Conservation (phyloP, 1,140 invertebrate genomes). For the Gerris buenoi region DNA sequence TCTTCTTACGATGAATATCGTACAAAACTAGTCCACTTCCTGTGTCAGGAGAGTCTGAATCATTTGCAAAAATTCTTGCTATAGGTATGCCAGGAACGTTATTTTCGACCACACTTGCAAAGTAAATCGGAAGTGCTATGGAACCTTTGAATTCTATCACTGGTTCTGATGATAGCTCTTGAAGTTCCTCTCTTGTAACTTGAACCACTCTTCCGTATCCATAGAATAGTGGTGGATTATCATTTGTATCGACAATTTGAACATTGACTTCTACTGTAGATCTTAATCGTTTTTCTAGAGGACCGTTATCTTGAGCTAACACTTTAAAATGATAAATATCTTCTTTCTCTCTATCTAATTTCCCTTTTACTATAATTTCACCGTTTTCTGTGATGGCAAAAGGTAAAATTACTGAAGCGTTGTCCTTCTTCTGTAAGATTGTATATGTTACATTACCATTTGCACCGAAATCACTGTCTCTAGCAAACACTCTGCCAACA, state of each 20-base stretch:
- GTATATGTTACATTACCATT: slow-evolving; percentile 62
- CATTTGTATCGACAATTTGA: slow-evolving; percentile 63
- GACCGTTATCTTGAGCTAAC: slow-evolving; percentile 56
- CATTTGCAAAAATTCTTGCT: slow-evolving; percentile 59
- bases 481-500: slow-evolving; percentile 57
- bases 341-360: slow-evolving; percentile 59
- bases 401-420: slow-evolving; percentile 37
- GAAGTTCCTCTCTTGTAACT: slow-evolving; percentile 9
- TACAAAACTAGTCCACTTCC: slow-evolving; percentile 66
- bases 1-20: slow-evolving; percentile 44
- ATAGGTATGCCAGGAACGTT: slow-evolving; percentile 50
- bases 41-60: slow-evolving; percentile 63
- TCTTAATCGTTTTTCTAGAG: slow-evolving; percentile 39
- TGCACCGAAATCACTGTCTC: slow-evolving; percentile 55
- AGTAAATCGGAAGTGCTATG: slow-evolving; percentile 45
- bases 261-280: slow-evolving; percentile 60
- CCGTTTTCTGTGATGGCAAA: slow-evolving; percentile 57
- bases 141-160: slow-evolving; percentile 12
- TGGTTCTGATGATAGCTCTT: not conserved
- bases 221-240: slow-evolving; percentile 48
- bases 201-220: slow-evolving; percentile 37
- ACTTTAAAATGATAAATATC: slow-evolving; percentile 56
- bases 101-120: slow-evolving; percentile 49
- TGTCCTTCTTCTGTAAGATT: slow-evolving; percentile 40
- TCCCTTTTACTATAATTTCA: slow-evolving; percentile 57